Evolutionary conservation across 1,140 invertebrate genomes (phyloP), one percentile per base, ranked within the genome.

Genomic region (Panulirus ornatus): DNA sequence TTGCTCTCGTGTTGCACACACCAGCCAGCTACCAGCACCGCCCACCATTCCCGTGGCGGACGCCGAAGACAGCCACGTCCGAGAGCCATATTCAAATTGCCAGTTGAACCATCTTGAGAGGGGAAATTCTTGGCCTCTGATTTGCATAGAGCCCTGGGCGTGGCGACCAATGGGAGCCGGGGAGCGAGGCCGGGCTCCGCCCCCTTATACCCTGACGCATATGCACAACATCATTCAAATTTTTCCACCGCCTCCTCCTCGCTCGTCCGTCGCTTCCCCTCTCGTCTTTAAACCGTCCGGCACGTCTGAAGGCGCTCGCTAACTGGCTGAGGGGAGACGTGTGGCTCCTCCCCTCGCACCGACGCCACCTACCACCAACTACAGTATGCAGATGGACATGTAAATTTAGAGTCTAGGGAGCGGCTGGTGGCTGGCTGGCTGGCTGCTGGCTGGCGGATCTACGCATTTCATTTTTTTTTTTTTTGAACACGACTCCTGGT

Each of bases 211-310:
- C 70, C 34, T 84, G 81, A 84, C 81, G 81, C 81, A 84, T 84
- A 84, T 84, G 81, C 81, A 84, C 54, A 84, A 66, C 81, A 38
- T 63, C 58, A 51, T 63, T 84, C 58, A 51, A 84, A 84, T 63
- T 84, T 84, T 84, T 84, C 44, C 81, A 84, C 63, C 81, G 63
- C 81, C 81, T 84, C 81, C 58, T n/a, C 75, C 75, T 78, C 75
- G 40, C 44, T 14, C 75, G 40, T 19, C 75, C 27, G 36, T 38
- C 81, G 58, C 63, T 84, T 84, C 81, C 81, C 81, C 81, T 84
- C 81, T 70, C 81, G 81, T 58, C 81, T 84, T 84, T 66, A 84
- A 84, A 84, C 81, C 81, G 81, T 16, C 34, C 44, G 19, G 78
- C 8, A 47, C 54, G 44, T 30, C 78, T 82, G 58, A 84, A 84